Base-by-base conservation (phyloP, 2,888 invertebrate genomes). In the Dasypolia templi region DNA sequence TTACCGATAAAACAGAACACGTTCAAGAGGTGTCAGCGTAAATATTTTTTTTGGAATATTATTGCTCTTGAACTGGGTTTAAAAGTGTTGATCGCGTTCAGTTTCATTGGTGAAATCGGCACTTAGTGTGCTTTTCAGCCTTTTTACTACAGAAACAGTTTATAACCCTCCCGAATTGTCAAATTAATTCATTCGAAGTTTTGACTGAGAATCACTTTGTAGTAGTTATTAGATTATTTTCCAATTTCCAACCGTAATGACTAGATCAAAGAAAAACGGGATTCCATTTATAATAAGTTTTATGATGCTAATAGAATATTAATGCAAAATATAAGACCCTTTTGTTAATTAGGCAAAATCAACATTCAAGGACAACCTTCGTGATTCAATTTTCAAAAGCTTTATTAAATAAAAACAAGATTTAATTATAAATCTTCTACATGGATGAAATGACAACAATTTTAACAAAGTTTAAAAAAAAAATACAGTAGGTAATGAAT, bases 321-420 rank as follows among this genome's bases (percentile, higher is more conserved):
- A 65, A 80, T 80, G 5, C 1, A 39, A 63, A 51, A 14, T n/a
- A 72, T 63, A 44, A 79, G 11, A 22, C 49, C 49, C 19, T 58
- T 68, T 72, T 70, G 7, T 32, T 70, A 53, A 78, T 26, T 14
- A 44, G n/a, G 29, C 12, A 53, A 72, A 44, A 58, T 77, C 62
- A 76, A 79, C 55, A 79, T 44, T 29, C 29, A 35, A 14, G 19
- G 35, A 17, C 58, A 17, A 0, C 29, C 19, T 26, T 39, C 6
- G 44, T 17, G n/a, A 53, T 72, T 58, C 0, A 72, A 76, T 72
- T 79, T 72, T 44, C 11, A 14, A n/a, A 49, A 39, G 44, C 29
- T 58, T 58, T 26, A 79, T 77, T 58, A 12, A 32, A 63, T 58
- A 39, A 53, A 79, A 79, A 63, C 63, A 59, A 7, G 3, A 17